Evolutionary conservation across 2,797 vertebrate species (phyloP), one percentile per base, ranked within the genome.

Genomic region (Coregonus sp.): DNA sequence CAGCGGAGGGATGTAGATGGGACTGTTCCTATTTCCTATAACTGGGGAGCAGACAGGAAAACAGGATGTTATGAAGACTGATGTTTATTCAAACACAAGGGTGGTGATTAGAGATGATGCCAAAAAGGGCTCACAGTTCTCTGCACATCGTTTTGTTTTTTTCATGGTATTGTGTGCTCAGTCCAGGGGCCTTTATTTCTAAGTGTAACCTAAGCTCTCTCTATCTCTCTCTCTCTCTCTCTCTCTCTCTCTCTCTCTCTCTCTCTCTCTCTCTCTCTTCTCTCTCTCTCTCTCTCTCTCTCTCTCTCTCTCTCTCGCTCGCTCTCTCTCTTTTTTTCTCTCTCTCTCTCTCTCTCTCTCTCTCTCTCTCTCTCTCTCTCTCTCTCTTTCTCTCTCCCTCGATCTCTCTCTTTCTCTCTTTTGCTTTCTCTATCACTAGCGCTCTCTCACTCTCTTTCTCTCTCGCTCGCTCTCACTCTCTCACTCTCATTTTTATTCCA

Each of bases 391-490:
- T 18, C 29, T 51, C 1, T 72, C 52, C 75, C 67, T 73, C 52
- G 0, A 1, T 9, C 14, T 5, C 31, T 14, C 29, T 35, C 25
- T 56, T 2, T 11, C 14, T 16, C 11, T 6, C 25, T 29, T 2
- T 72, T 7, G 0, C 2, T 11, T 7, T 2, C 9, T 47, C 40
- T 0, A 7, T 47, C 7, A 7, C 25, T 78, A 70, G 77, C 74
- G 80, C 80, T 31, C 33, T 14, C 59, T 47, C 4, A 40, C 35
- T 73, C 7, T 5, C 5, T 75, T 78, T 33, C 25, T 79, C 37
- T 0, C 6, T 40, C 7, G 0, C 40, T 47, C 40, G 0, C 6
- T 79, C 75, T 78, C 74, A 81, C 80, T n/a, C 33, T 33, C 56
- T 47, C 4, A 68, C 67, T 65, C 14, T 12, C 4, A 4, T n/a